Percentiles rank a stretch among this genome's conserved stretches.
Conservation (phyloP, 2,113 vertebrate genomes). For the Rhinolophus sinicus region DNA sequence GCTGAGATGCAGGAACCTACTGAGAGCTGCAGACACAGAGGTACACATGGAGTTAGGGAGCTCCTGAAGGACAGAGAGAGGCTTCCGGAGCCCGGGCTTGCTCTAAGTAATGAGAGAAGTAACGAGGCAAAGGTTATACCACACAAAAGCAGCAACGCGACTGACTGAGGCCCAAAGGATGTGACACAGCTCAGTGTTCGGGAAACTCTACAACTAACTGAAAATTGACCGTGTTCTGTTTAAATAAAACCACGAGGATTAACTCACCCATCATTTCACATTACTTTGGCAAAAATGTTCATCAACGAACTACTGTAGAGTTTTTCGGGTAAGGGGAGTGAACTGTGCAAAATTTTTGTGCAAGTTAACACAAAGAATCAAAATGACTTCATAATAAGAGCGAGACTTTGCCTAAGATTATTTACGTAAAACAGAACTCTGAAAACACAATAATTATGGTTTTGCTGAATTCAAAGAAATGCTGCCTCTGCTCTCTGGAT, state of each 20-base stretch:
- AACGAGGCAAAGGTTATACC: neutral
- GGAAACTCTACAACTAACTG: neutral
- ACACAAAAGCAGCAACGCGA: neutral
- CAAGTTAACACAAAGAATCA: conserved; percentile 78
- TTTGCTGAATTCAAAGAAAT: conserved; percentile 71
- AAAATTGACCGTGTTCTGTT: neutral
- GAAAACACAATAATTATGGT: conserved; percentile 81
- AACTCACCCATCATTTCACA: neutral
- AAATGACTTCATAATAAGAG: conserved; percentile 59
- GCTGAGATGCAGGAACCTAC: neutral
- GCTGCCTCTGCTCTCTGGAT: conserved; percentile 74
- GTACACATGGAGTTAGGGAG: neutral
- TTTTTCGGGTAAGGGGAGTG: neutral
- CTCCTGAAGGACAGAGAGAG: neutral
- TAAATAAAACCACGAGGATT: neutral
- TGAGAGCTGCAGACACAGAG: neutral
- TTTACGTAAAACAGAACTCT: conserved; percentile 80
- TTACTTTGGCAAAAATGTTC: neutral
- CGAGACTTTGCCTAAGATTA: conserved; percentile 76
- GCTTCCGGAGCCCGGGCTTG: neutral
- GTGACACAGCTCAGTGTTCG: neutral
- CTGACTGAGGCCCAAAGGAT: neutral
- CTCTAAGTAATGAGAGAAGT: neutral
- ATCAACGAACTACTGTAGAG: neutral
- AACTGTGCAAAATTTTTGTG: conserved; percentile 69